Percentiles rank a stretch among this genome's conserved stretches.
Conservation (phyloP, 1,140 invertebrate species). For the Neoseiulus cucumeris region DNA sequence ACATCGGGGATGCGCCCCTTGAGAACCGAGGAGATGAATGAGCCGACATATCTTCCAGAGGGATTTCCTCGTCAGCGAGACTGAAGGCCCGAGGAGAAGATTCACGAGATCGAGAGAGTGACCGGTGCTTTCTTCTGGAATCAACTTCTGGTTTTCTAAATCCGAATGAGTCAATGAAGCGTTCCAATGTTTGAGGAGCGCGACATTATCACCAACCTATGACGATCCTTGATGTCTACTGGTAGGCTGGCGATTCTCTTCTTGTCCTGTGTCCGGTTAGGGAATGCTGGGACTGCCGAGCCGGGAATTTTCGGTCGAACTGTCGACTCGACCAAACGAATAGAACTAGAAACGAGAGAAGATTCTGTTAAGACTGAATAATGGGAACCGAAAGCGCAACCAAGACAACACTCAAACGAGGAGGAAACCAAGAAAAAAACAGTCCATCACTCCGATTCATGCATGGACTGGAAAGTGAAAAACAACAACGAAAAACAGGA, state of each 20-base stretch:
- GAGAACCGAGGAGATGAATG: neutral
- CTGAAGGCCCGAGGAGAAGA: neutral
- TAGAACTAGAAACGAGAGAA: neutral
- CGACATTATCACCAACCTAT: neutral
- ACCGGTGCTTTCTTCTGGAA: neutral
- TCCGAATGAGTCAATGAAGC: neutral
- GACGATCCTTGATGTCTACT: neutral
- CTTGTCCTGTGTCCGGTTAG: neutral
- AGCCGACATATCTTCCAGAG: conserved; percentile 2
- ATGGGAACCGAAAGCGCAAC: too few relatives aligned
- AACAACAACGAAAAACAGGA: neutral
- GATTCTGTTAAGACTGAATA: too few relatives aligned
- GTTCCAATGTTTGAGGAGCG: neutral
- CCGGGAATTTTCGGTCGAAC: neutral
- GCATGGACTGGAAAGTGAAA: neutral
- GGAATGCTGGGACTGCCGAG: neutral
- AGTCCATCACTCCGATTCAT: too few relatives aligned
- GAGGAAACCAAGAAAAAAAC: neutral
- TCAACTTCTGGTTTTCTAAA: neutral
- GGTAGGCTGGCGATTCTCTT: neutral
- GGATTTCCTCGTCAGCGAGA: neutral
- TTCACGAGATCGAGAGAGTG: neutral
- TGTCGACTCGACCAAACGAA: neutral
- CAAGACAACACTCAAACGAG: neutral
- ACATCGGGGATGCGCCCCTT: neutral